Evolutionary conservation across 2,113 vertebrate species (phyloP).

Genomic region (Piliocolobus tephrosceles): DNA sequence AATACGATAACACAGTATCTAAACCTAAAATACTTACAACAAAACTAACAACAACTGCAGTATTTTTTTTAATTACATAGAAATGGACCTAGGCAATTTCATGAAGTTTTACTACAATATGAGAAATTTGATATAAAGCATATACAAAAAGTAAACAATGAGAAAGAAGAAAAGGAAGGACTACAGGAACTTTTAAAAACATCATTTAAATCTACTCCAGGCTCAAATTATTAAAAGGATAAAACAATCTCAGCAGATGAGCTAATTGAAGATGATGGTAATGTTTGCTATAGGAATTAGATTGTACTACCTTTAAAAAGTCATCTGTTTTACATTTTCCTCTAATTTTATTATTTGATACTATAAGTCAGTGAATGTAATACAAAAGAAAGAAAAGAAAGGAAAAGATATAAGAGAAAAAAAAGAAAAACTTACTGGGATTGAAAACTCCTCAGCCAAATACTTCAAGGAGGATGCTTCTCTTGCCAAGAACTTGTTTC

Average conservation of each 20-base stretch:
- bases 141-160: not conserved
- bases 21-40: not conserved
- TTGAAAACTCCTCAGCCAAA: conserved; percentile 90
- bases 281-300: not conserved
- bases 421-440: conserved; percentile 87
- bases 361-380: conserved; percentile 38
- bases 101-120: not conserved
- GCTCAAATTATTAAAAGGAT: not conserved
- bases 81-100: not conserved
- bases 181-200: not conserved
- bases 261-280: not conserved
- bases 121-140: conserved; percentile 29
- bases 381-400: conserved; percentile 7
- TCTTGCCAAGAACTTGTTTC: conserved; percentile 87
- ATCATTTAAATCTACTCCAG: not conserved
- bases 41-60: not conserved
- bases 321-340: conserved; percentile 50
- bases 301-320: conserved; percentile 6
- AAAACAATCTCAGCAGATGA: conserved; percentile 3
- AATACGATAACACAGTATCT: not conserved
- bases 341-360: conserved; percentile 55
- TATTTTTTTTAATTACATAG: not conserved
- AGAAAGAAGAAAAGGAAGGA: not conserved
- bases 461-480: conserved; percentile 89
- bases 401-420: not conserved